Base-by-base conservation (phyloP, 1,140 invertebrate genomes). In the Homarus americanus region DNA sequence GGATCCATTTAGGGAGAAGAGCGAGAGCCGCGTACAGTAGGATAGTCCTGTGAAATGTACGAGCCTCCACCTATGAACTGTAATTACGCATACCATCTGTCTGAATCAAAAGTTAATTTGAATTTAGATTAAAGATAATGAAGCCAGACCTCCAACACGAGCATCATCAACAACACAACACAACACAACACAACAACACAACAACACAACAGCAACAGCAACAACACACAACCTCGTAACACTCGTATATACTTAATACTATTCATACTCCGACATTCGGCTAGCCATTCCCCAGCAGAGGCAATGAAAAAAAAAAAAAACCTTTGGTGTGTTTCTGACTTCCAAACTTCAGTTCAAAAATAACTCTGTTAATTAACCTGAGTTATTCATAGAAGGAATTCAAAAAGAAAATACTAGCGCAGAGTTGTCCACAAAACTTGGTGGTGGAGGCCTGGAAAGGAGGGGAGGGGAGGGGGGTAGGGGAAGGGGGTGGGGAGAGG, bases 81-180 rank as follows among this genome's bases (percentile, higher is more conserved):
- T 24, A 63, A 63, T 63, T 0, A 32, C n/a, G 3, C 63, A 28
- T 2, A 69, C 58, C 12, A 63, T 3, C 58, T 63, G 58, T 69
- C 28, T 28, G 63, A 69, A 28, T 69, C 28, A 69, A 69, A 69
- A 69, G n/a, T 32, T 28, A 32, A 28, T 69, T 69, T 69, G 63
- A 69, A 69, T 69, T 69, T 32, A 69, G n/a, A 32, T 69, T 69
- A 32, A 69, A 69, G 24, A 7, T 69, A 32, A 69, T 69, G 63
- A 69, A 32, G n/a, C 4, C n/a, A 69, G 53, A 17, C 17, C 44
- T 49, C 44, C 9, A 49, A 49, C n/a, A n/a, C n/a, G n/a, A n/a
- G n/a, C n/a, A n/a, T n/a, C n/a, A n/a, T n/a, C n/a, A n/a, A n/a
- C n/a, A n/a, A n/a, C n/a, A n/a, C n/a, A n/a, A n/a, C n/a, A n/a